These are phyloP conservation scores for Malurus cyaneus DNA, from an alignment of 2,113 vertebrate species.

Conservation along the genomic window DNA sequence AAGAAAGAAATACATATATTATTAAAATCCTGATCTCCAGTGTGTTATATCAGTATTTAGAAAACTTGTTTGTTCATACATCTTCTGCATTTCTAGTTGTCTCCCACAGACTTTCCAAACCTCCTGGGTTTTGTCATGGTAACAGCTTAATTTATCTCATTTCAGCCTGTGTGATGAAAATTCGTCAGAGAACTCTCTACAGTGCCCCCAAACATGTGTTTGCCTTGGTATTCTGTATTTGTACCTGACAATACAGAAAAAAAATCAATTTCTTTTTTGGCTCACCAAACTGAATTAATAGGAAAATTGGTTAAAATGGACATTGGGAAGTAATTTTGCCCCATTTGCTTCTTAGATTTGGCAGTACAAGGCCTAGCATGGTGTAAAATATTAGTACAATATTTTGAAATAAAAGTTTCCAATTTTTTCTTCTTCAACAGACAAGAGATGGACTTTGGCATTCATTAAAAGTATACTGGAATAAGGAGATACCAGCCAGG, in stretches of 20 bases:
- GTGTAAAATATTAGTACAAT: background rate
- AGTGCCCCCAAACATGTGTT: slow-evolving; percentile 6
- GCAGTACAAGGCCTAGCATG: background rate
- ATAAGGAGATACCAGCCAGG: background rate
- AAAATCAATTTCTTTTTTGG: background rate
- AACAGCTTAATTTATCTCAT: slow-evolving; percentile 67
- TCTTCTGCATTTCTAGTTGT: slow-evolving; percentile 34
- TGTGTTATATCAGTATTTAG: slow-evolving; percentile 28
- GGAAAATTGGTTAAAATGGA: background rate
- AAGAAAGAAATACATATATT: slow-evolving; percentile 13
- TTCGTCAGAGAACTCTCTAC: slow-evolving; percentile 4
- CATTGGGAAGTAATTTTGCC: background rate
- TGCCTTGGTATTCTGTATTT: background rate
- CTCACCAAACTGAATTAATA: background rate
- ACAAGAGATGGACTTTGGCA: background rate
- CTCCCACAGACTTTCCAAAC: slow-evolving; percentile 18
- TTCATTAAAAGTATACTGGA: background rate
- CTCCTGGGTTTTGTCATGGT: slow-evolving; percentile 30
- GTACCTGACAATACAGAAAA: background rate
- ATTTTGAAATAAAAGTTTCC: background rate
- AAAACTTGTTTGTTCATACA: slow-evolving; percentile 47
- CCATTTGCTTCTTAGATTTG: background rate
- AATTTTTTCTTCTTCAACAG: background rate
- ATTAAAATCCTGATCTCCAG: slow-evolving; percentile 45
- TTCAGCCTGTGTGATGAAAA: slow-evolving; percentile 46